A percentile compares a stretch with the other conserved stretches of the same genome.
These are phyloP conservation scores for Eupeodes luniger DNA, from an alignment of 2,888 invertebrate genomes.

Conservation along the genomic window DNA sequence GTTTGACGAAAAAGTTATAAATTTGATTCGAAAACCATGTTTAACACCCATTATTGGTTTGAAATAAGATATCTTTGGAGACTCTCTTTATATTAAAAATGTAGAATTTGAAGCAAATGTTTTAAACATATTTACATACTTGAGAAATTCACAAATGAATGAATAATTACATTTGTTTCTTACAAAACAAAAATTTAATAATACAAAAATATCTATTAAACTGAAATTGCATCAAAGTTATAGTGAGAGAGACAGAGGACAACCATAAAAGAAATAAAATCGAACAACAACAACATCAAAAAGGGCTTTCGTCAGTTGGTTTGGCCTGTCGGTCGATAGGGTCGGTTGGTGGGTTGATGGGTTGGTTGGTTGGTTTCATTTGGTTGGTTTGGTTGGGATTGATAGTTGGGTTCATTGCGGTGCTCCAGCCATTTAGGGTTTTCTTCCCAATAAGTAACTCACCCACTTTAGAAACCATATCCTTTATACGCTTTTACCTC, in stretches of 20 bases:
- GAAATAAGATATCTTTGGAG: no score
- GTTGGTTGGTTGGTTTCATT: conserved; percentile 19
- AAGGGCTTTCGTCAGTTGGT: conserved; percentile 37
- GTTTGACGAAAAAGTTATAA: no score
- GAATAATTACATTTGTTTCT: neutral
- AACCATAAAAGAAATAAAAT: neutral
- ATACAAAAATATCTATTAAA: neutral
- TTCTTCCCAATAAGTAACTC: conserved; percentile 32
- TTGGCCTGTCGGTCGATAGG: neutral
- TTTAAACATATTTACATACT: neutral
- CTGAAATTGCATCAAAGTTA: conserved; percentile 2
- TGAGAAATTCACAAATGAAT: conserved; percentile 14
- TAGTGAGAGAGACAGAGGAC: neutral
- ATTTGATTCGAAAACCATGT: no score
- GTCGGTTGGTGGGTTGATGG: neutral
- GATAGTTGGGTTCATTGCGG: conserved; percentile 59
- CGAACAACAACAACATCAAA: conserved; percentile 24
- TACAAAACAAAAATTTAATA: conserved; percentile 12
- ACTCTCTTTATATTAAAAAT: no score
- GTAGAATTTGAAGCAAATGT: no score
- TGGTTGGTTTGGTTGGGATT: conserved; percentile 22
- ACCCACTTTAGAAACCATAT: conserved; percentile 2
- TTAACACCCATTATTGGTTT: no score
- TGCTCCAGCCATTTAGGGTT: conserved; percentile 29
- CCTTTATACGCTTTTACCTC: neutral